Evolutionary conservation across 2,113 vertebrate species (phyloP).

Genomic region (Myocastor coypus): DNA sequence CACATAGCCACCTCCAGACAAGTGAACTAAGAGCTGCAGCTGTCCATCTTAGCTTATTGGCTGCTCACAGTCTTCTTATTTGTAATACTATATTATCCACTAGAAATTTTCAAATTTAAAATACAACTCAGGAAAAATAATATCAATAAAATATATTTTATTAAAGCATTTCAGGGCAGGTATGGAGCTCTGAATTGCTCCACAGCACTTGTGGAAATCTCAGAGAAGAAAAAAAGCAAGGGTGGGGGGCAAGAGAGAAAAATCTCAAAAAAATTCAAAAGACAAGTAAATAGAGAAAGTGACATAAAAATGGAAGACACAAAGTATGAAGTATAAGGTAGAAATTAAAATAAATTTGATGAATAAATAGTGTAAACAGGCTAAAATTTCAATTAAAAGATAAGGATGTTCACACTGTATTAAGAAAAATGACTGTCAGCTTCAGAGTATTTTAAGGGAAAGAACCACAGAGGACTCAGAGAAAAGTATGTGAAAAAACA

Average conservation of each 20-base stretch:
- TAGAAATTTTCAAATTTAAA: not conserved
- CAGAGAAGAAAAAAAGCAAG: not conserved
- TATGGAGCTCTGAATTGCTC: not conserved
- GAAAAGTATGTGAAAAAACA: not conserved
- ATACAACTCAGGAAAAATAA: not conserved
- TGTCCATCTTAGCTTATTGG: not conserved
- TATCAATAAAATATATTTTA: not conserved
- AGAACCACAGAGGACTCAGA: not conserved
- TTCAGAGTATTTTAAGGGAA: not conserved
- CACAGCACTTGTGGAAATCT: not conserved
- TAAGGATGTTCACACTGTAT: not conserved
- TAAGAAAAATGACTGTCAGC: not conserved
- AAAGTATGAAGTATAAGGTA: not conserved
- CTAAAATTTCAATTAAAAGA: not conserved
- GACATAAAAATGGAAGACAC: not conserved
- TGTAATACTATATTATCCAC: not conserved
- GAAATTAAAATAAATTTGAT: slow-evolving; percentile 17
- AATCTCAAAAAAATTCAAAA: not conserved
- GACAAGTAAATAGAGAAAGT: not conserved
- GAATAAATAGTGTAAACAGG: not conserved
- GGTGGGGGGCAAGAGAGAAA: not conserved
- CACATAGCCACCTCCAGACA: not conserved
- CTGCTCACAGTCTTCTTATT: not conserved
- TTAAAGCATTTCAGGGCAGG: not conserved
- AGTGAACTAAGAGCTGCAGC: not conserved